Base-by-base conservation (phyloP, 1,140 invertebrate species). In the Ctenoplectra terminalis region DNA sequence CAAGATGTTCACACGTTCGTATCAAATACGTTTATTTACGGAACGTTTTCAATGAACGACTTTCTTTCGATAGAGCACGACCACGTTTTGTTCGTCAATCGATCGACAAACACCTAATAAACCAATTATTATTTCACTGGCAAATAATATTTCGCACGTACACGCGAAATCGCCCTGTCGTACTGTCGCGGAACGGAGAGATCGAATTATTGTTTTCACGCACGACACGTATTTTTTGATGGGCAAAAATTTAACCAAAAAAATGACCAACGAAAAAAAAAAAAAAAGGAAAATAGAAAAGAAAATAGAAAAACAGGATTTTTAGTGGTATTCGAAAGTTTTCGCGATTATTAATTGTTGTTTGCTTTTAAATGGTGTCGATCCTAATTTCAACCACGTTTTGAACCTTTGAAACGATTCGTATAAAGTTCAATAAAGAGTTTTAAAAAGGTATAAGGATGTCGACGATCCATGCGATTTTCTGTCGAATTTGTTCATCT, bases 151-250 rank as follows among this genome's bases (percentile, higher is more conserved):
- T 69, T 58, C 75, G 43, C 48, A n/a, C 56, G 48, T 77, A 29
- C 50, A 26, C 60, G 72, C 11, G 73, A 20, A 64, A 73, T 31
- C 54, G 54, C 40, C 6, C 54, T 40, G 73, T 77, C 52, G 64
- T 43, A 34, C 52, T n/a, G 64, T 58, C 75, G 52, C 40, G 40
- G 40, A 46, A n/a, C n/a, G 52, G 29, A 48, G 50, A 40, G 40
- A 71, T 78, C 71, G 76, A 58, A 71, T 78, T 78, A 78, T 71
- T 50, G 76, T 78, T 78, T 69, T 56, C 75, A 43, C 66, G 31
- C 76, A 40, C 23, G 52, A 43, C 43, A 70, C 56, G 75, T 77
- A 58, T 70, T 69, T 78, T 60, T 56, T 50, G 75, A 70, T 37
- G 37, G 66, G 26, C 17, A 6, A 20, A 31, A 66, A 40, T 66